Evolutionary conservation across 2,113 vertebrate species (phyloP).

Genomic region (Okapia johnstoni): DNA sequence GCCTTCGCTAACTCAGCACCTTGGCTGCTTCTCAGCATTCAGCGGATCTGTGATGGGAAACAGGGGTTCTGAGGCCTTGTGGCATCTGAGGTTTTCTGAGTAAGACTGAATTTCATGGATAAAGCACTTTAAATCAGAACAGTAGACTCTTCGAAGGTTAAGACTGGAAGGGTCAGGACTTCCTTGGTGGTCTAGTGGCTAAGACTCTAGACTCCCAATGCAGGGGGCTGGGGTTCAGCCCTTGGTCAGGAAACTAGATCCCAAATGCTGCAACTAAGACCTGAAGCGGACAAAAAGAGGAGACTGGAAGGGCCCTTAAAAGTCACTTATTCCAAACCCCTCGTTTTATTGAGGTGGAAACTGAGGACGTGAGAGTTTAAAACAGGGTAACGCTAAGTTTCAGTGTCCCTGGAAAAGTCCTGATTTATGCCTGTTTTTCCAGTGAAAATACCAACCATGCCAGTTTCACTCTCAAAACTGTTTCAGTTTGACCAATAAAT

Average conservation of each 20-base stretch:
- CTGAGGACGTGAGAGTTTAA: background rate
- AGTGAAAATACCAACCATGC: background rate
- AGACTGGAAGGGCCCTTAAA: background rate
- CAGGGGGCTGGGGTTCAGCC: background rate
- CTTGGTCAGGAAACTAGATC: background rate
- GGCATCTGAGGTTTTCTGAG: background rate
- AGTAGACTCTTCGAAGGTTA: background rate
- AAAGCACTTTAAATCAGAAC: background rate
- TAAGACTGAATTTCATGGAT: background rate
- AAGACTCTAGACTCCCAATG: background rate
- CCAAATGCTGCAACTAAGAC: background rate
- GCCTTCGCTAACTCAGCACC: background rate
- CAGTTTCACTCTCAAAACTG: background rate
- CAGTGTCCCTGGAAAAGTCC: background rate
- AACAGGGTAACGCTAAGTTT: background rate
- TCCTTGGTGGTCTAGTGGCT: background rate
- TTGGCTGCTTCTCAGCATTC: background rate
- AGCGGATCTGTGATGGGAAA: background rate
- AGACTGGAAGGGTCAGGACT: background rate
- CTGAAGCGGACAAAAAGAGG: background rate
- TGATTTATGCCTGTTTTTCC: background rate
- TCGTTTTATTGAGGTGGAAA: background rate
- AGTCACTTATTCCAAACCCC: background rate
- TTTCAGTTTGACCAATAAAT: background rate
- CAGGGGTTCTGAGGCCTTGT: background rate